A percentile compares a stretch with the other conserved stretches of the same genome.
Evolutionary conservation across 2,888 invertebrate genomes (phyloP).

Genomic region (Coecobrya sp.): DNA sequence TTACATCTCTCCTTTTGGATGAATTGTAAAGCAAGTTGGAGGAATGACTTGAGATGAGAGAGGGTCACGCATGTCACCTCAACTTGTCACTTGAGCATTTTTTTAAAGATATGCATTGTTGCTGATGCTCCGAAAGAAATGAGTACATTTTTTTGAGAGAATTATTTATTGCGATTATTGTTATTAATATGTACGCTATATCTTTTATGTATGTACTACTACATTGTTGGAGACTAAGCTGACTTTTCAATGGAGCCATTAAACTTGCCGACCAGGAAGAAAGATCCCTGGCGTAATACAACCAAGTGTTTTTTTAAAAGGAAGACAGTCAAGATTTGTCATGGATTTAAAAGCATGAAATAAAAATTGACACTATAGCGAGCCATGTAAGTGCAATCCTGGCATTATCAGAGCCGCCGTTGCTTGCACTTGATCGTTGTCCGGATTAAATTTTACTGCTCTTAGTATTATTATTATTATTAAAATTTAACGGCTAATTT

Average conservation of each 20-base stretch:
- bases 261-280: conserved; percentile 22
- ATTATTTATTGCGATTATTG: conserved; percentile 34
- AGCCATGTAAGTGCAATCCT: no score
- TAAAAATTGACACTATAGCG: background rate
- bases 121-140: background rate
- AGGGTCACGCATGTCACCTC: conserved; percentile 70
- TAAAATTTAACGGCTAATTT: no score
- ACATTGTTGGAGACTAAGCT: conserved; percentile 52
- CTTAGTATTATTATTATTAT: no score
- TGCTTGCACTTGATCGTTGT: no score
- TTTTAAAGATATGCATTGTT: background rate
- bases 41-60: background rate
- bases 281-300: background rate
- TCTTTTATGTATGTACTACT: no score
- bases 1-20: no score
- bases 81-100: conserved; percentile 46
- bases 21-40: background rate
- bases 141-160: background rate
- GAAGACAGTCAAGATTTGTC: conserved; percentile 6
- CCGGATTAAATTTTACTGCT: background rate
- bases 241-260: conserved; percentile 57
- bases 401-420: no score
- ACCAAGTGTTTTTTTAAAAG: no score
- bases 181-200: background rate
- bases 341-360: conserved; percentile 25